A percentile compares a stretch with the other conserved stretches of the same genome.
These are phyloP conservation scores for Toxostoma redivivum DNA, from an alignment of 2,113 vertebrate species.

Conservation along the genomic window DNA sequence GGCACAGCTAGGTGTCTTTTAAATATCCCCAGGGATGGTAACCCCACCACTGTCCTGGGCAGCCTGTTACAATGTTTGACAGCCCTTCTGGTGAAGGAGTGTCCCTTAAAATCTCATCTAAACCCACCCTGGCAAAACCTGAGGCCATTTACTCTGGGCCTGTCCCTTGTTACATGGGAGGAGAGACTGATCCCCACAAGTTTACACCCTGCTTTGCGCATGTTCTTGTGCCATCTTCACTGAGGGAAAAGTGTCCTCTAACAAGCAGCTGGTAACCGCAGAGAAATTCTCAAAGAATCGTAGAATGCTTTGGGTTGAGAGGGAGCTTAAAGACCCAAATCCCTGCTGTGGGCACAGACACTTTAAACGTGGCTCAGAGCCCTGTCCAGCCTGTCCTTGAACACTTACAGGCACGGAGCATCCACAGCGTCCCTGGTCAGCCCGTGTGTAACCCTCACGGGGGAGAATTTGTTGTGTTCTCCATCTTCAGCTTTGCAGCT, in stretches of 20 bases:
- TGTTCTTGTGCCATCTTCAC: neutral
- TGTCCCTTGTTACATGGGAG: neutral
- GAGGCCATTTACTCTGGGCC: neutral
- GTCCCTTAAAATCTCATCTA: neutral
- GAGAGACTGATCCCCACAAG: neutral
- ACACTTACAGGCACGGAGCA: neutral
- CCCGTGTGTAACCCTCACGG: neutral
- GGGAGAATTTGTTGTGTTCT: neutral
- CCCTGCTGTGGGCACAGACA: neutral
- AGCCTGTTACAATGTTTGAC: neutral
- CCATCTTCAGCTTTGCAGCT: neutral
- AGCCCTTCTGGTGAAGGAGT: neutral
- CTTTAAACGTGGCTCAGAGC: neutral
- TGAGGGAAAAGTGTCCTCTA: neutral
- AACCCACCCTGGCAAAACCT: neutral
- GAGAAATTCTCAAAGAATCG: neutral
- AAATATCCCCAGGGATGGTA: neutral
- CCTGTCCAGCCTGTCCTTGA: neutral
- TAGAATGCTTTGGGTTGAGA: neutral
- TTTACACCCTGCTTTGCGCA: neutral
- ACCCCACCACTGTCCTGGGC: too few relatives aligned
- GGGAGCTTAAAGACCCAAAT: neutral
- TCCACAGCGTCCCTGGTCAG: neutral
- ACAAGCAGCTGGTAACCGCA: neutral
- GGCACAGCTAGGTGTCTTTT: rapidly evolving